phyloP scores from a whole-genome alignment of 1,140 invertebrate genomes.

The Ceratitis capitata region DNA sequence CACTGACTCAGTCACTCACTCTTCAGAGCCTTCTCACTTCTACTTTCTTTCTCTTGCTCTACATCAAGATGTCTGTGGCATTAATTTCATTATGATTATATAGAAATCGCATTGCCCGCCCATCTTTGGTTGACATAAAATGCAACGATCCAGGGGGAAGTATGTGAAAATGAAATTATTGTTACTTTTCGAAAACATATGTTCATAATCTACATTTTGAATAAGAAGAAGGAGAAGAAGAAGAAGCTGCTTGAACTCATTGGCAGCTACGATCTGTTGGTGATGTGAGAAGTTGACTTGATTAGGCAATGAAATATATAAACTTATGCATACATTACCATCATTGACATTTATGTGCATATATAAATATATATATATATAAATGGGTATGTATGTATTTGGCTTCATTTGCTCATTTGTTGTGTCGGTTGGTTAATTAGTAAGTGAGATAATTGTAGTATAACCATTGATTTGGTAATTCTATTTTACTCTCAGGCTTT shows the following conservation, averaged over 20 bases:
- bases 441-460: neutral
- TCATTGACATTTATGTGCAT: neutral
- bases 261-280: neutral
- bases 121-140: neutral
- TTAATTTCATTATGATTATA: neutral
- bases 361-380: neutral
- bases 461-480: neutral
- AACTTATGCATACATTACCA: neutral
- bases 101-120: neutral
- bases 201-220: too few species aligned
- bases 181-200: neutral
- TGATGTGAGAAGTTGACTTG: neutral
- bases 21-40: too few species aligned
- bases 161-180: neutral
- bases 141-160: neutral
- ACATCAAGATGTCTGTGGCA: neutral
- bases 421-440: neutral
- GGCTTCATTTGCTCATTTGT: neutral
- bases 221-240: too few species aligned
- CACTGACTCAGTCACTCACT: neutral
- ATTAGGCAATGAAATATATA: neutral
- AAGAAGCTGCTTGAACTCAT: neutral
- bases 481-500: too few species aligned
- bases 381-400: neutral
- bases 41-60: neutral